Evolutionary conservation across 2,113 vertebrate species (phyloP).

Genomic region (Rhea americana): DNA sequence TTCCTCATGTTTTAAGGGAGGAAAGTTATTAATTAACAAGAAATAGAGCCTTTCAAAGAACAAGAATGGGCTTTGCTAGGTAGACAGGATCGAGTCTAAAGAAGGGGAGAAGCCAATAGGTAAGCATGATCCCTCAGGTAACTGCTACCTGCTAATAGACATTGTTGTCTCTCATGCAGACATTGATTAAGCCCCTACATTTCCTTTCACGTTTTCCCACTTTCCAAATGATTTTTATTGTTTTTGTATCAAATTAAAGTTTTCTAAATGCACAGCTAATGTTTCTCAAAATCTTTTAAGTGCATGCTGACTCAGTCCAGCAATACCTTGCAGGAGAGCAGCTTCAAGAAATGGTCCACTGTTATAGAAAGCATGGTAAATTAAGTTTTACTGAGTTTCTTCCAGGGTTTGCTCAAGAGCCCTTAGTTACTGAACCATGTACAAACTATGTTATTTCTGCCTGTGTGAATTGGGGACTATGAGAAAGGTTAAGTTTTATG

Average conservation of each 20-base stretch:
- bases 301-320: neutral
- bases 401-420: neutral
- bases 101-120: neutral
- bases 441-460: neutral
- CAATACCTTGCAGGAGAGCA: neutral
- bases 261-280: neutral
- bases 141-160: neutral
- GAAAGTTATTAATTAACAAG: neutral
- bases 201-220: neutral
- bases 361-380: neutral
- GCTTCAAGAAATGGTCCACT: neutral
- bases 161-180: neutral
- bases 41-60: neutral
- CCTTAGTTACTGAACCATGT: neutral
- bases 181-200: neutral
- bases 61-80: neutral
- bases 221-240: neutral
- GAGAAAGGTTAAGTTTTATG: constrained; percentile 42
- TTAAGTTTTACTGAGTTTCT: neutral
- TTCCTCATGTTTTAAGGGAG: neutral
- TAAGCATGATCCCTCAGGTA: neutral
- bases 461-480: neutral
- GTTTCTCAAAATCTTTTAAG: neutral
- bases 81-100: neutral
- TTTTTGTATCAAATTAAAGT: neutral